Base-by-base conservation (phyloP, 2,797 vertebrate genomes). In the Sandelia bainsii region DNA sequence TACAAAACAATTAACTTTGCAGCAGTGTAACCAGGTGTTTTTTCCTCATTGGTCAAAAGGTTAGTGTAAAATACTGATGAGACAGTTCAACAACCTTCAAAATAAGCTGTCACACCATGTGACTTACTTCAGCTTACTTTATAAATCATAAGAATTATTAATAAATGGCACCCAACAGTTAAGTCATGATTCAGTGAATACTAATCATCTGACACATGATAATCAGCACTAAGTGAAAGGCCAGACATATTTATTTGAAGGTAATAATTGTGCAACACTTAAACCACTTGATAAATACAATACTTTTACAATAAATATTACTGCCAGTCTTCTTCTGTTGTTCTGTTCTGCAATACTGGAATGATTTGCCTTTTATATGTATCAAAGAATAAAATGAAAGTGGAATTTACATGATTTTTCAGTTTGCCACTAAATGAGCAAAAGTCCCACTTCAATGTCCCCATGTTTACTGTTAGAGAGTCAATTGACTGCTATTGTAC, bases 91-190 rank as follows among this genome's bases (percentile, higher is more conserved):
- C n/a, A 4, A 23, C 16, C 63, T 70, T 51, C 8, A 39, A 23
- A 57, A 62, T 13, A 77, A 20, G 22, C 53, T 29, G 45, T 11
- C 48, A 68, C 52, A 42, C n/a, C 2, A 25, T 66, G 50, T 53
- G 19, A 77, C n/a, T 42, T 25, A 56, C 19, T 39, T 32, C 63
- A 45, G 14, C 32, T 34, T 23, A 62, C 48, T 60, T 39, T 32
- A 37, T 23, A 64, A 53, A 22, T 67, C 37, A 49, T 10, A 40
- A 2, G 2, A 64, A 34, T 17, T 69, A 69, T 87, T 91, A 87
- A 87, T 86, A 89, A 89, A 89, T 90, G 86, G 77, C 85, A 54
- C 20, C 53, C 56, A 86, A 80, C 60, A 78, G 75, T 82, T 80
- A 76, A 77, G 40, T 78, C 19, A 66, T 73, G 39, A 75, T 69